Conservation (phyloP, 2,113 vertebrate genomes). For the Myiozetetes cayanensis region DNA sequence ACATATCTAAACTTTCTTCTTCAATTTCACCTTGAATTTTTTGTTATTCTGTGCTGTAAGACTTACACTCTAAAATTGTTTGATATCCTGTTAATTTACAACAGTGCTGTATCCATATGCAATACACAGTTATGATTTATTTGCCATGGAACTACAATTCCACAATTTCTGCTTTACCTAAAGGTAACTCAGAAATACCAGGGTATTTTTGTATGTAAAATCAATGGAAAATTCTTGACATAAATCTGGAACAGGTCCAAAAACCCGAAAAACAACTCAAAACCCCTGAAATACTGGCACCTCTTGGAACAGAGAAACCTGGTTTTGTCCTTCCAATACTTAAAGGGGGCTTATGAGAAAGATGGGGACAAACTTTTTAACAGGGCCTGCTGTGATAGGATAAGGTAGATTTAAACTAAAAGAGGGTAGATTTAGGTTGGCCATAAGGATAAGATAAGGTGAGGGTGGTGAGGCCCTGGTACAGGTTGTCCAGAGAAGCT, state of each 20-base stretch:
- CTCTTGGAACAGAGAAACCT: not conserved
- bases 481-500: not conserved
- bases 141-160: not conserved
- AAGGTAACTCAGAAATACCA: not conserved
- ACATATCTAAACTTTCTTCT: not conserved
- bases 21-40: not conserved
- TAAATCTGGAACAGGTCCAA: not conserved
- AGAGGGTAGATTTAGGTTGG: not conserved
- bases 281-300: accelerated
- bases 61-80: not conserved
- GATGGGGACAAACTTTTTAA: not conserved
- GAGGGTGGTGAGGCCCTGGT: not conserved
- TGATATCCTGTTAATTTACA: not conserved
- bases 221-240: not conserved
- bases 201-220: not conserved
- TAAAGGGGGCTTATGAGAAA: not conserved
- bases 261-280: not conserved
- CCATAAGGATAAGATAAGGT: not conserved
- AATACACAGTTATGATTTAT: not conserved
- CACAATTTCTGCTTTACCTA: not conserved
- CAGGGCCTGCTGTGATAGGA: not conserved
- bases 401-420: not conserved
- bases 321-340: no score
- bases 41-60: not conserved
- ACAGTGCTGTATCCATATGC: no score